Evolutionary conservation across 2,888 invertebrate species (phyloP).

Genomic region (Mactromeris polynyma): DNA sequence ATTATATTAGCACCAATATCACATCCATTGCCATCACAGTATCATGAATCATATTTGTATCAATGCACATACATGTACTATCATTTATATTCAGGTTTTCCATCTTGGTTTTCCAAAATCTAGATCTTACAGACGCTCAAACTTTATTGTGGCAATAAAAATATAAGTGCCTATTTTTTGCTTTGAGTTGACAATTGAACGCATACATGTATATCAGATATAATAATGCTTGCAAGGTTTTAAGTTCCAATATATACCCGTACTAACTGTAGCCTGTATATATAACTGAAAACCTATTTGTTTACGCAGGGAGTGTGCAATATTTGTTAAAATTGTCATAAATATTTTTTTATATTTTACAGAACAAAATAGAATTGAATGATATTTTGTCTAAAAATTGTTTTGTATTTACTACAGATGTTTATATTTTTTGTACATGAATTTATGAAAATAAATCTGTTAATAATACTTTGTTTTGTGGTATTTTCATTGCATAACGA

Average conservation of each 20-base stretch:
- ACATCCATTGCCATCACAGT: too few relatives aligned
- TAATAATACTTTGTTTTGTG: neutral
- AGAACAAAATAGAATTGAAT: neutral
- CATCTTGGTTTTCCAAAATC: neutral
- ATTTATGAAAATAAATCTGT: neutral
- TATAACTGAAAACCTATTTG: too few relatives aligned
- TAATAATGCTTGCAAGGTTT: too few relatives aligned
- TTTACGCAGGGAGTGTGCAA: neutral
- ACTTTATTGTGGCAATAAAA: neutral
- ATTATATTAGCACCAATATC: too few relatives aligned
- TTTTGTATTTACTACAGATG: neutral
- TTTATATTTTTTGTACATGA: conserved; percentile 7
- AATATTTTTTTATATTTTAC: neutral
- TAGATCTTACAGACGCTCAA: neutral
- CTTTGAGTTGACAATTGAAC: neutral
- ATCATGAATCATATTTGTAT: too few relatives aligned
- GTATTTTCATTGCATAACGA: neutral
- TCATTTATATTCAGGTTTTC: neutral
- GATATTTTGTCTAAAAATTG: neutral
- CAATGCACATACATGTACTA: too few relatives aligned
- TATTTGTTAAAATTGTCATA: neutral
- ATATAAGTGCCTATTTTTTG: neutral
- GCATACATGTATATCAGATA: neutral
- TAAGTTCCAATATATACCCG: too few relatives aligned
- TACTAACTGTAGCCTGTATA: too few relatives aligned